A percentile compares a stretch with the other conserved stretches of the same genome.
phyloP scores from a whole-genome alignment of 1,140 invertebrate genomes.

The Drosophila elegans region DNA sequence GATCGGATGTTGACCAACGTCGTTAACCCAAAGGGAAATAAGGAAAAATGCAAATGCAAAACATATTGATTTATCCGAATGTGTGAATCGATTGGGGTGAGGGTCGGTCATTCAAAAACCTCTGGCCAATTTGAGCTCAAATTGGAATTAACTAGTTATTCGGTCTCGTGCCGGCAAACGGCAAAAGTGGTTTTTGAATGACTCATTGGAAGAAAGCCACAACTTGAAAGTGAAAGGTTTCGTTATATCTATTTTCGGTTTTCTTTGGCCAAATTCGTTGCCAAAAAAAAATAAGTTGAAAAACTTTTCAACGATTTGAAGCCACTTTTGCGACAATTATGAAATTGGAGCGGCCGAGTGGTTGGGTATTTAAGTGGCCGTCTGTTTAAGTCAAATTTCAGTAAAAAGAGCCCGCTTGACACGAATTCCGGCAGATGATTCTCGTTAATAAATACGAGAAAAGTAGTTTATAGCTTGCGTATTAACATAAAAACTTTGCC shows the following conservation, averaged over 20 bases:
- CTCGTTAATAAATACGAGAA: constrained; percentile 51
- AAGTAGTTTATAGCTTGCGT: constrained; percentile 42
- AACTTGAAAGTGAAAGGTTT: constrained; percentile 42
- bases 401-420: constrained; percentile 42
- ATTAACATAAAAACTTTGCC: constrained; percentile 57
- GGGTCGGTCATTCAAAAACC: constrained; percentile 14
- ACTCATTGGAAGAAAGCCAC: constrained; percentile 42
- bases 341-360: constrained; percentile 47
- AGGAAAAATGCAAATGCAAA: constrained; percentile 29
- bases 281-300: constrained; percentile 49
- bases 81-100: constrained; percentile 47
- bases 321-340: constrained; percentile 60
- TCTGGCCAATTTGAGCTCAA: background rate
- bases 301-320: constrained; percentile 55
- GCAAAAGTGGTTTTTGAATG: constrained; percentile 27
- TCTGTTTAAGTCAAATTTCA: background rate
- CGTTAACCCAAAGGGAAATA: constrained; percentile 10
- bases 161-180: constrained; percentile 40
- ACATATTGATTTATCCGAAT: constrained; percentile 41
- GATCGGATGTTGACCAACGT: constrained; percentile 26
- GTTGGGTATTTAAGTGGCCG: constrained; percentile 30
- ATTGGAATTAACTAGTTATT: constrained; percentile 23
- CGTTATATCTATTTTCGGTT: constrained; percentile 30
- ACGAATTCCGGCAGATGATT: constrained; percentile 46
- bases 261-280: constrained; percentile 12